Percentiles rank a stretch among this genome's conserved stretches.
Evolutionary conservation across 2,113 vertebrate genomes (phyloP).

Genomic region (Monarcha castaneiventris): DNA sequence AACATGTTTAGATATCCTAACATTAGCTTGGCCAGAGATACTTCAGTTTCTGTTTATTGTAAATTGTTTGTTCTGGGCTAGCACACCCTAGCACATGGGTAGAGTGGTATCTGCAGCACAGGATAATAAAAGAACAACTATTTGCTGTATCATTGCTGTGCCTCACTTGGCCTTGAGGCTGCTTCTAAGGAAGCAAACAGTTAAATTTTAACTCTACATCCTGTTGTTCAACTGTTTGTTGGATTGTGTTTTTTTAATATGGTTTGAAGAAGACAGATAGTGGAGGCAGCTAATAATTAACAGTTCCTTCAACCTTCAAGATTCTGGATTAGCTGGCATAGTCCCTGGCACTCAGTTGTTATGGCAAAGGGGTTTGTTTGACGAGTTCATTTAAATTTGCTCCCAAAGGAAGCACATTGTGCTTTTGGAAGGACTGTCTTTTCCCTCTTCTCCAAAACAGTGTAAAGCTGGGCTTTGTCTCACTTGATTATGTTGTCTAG

Average conservation of each 20-base stretch:
- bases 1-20: not conserved
- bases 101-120: not conserved
- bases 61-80: not conserved
- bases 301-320: not conserved
- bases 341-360: not conserved
- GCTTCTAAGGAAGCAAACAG: not conserved
- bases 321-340: not conserved
- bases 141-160: not conserved
- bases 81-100: not conserved
- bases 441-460: not conserved
- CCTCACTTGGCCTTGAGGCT: not conserved
- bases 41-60: not conserved
- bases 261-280: not conserved
- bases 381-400: not conserved
- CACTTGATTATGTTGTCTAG: not conserved
- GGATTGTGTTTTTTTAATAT: not conserved
- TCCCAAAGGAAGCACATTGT: not conserved
- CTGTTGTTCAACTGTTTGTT: not conserved
- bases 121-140: not conserved
- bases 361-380: not conserved
- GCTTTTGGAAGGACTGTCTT: not conserved
- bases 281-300: conserved; percentile 8
- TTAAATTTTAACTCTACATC: conserved; percentile 35
- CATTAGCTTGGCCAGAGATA: not conserved
- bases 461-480: not conserved